A percentile compares a stretch with the other conserved stretches of the same genome.
phyloP scores from a whole-genome alignment of 2,888 invertebrate genomes.

The Drosophila cyrtoloma region DNA sequence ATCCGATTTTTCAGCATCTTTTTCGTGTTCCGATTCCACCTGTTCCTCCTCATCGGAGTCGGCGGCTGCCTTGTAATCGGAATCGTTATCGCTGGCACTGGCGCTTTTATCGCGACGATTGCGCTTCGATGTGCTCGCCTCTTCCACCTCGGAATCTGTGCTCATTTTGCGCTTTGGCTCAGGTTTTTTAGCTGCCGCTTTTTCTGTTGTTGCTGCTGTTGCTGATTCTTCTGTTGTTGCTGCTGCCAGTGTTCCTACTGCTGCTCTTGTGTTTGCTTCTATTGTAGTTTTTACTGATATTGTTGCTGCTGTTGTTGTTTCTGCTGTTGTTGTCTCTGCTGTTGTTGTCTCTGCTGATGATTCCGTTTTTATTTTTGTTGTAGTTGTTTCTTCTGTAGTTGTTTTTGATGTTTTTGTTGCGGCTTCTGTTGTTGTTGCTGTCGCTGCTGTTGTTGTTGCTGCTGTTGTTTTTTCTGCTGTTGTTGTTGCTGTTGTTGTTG shows the following conservation, averaged over 20 bases:
- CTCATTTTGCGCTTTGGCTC: slow-evolving; percentile 61
- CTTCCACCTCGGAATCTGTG: slow-evolving; percentile 58
- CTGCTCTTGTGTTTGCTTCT: neutral
- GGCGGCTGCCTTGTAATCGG: slow-evolving; percentile 52
- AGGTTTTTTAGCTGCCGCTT: neutral
- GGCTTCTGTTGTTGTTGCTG: neutral
- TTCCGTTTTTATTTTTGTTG: neutral
- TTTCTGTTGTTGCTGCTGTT: neutral
- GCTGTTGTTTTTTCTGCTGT: neutral
- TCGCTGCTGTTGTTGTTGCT: neutral
- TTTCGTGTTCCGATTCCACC: slow-evolving; percentile 34
- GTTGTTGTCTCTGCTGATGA: neutral
- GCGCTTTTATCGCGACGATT: slow-evolving; percentile 41
- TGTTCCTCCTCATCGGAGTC: slow-evolving; percentile 20
- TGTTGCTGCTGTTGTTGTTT: neutral
- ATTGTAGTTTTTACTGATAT: neutral
- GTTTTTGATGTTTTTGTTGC: neutral
- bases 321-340: neutral
- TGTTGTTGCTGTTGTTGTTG: no score
- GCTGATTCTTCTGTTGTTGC: slow-evolving; percentile 2
- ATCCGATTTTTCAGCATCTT: slow-evolving; percentile 33
- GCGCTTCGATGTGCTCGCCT: slow-evolving; percentile 58
- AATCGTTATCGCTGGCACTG: slow-evolving; percentile 49
- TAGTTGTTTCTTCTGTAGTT: neutral
- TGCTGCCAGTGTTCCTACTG: slow-evolving; percentile 8